Percentiles rank a stretch among this genome's conserved stretches.
These are phyloP conservation scores for Grantiella picta DNA, from an alignment of 2,113 vertebrate species.

Conservation along the genomic window DNA sequence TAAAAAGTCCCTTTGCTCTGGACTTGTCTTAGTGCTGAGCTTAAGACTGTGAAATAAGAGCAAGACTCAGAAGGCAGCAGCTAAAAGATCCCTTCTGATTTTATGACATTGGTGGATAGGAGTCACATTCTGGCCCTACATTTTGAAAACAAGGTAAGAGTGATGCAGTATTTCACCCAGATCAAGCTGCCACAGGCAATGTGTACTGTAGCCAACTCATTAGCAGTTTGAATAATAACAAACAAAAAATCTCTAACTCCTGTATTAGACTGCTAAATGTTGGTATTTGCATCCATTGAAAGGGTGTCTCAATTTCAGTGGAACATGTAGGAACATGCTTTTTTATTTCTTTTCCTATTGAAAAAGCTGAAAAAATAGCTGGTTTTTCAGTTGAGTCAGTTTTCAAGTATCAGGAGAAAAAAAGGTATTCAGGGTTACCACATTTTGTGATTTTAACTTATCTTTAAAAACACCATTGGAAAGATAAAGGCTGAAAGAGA, in stretches of 20 bases:
- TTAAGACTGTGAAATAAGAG: neutral
- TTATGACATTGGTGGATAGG: neutral
- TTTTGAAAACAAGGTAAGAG: neutral
- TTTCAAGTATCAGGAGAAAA: neutral
- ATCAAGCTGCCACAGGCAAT: neutral
- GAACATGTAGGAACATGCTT: neutral
- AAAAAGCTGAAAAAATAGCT: neutral
- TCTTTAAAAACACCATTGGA: neutral
- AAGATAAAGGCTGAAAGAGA: neutral
- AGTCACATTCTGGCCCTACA: neutral
- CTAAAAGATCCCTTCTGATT: neutral
- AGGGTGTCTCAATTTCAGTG: neutral
- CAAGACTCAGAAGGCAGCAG: neutral
- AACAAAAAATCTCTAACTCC: neutral
- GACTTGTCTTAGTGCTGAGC: neutral
- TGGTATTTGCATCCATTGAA: neutral
- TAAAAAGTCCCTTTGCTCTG: neutral
- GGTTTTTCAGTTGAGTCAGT: neutral
- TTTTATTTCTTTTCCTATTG: fast-evolving
- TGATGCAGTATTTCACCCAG: neutral
- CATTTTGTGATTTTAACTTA: neutral
- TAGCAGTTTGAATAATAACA: neutral
- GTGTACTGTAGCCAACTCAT: neutral
- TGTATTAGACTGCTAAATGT: neutral
- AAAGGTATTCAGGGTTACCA: neutral